These are phyloP conservation scores for Loripinus fragilis DNA, from an alignment of 2,888 invertebrate genomes.

Conservation along the genomic window DNA sequence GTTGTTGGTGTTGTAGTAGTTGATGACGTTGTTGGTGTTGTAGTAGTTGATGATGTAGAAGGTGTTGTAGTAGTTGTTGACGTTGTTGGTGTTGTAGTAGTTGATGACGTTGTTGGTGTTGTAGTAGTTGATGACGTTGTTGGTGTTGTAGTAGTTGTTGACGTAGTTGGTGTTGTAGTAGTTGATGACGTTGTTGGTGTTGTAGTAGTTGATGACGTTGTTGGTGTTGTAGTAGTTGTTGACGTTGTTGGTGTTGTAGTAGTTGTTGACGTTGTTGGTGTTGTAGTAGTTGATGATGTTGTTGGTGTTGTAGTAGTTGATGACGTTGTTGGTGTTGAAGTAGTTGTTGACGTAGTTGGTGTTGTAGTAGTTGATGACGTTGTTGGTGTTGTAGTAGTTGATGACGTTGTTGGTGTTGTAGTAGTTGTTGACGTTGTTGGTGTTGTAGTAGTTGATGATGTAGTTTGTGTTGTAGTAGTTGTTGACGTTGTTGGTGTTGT, in stretches of 20 bases:
- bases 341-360: too few relatives aligned
- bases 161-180: not conserved
- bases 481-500: not conserved
- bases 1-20: too few relatives aligned
- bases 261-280: not conserved
- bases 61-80: too few relatives aligned
- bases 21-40: not conserved
- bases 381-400: not conserved
- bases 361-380: too few relatives aligned
- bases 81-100: too few relatives aligned
- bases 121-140: too few relatives aligned
- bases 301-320: too few relatives aligned
- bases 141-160: too few relatives aligned
- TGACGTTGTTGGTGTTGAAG: too few relatives aligned
- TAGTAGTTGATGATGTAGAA: not conserved
- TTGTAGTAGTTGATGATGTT: not conserved
- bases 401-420: constrained; percentile 13
- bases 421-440: not conserved
- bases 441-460: not conserved
- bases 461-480: not conserved
- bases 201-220: constrained; percentile 3
- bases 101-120: too few relatives aligned
- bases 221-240: not conserved
- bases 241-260: not conserved
- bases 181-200: too few relatives aligned